These are phyloP conservation scores for Drosophila sproati DNA, from an alignment of 1,140 invertebrate genomes.

Conservation along the genomic window DNA sequence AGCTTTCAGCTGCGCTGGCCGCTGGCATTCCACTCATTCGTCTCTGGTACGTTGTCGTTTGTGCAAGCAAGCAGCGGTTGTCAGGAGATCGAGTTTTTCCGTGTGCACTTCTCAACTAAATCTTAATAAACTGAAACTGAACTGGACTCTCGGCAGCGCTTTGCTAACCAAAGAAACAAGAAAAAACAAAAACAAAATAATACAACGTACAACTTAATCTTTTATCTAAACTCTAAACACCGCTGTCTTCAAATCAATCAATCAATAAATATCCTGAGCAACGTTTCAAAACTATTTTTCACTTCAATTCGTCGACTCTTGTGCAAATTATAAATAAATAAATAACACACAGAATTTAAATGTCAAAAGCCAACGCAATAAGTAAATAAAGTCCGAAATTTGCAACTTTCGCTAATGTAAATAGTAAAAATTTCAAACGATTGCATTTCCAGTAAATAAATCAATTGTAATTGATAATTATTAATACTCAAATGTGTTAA, in stretches of 20 bases:
- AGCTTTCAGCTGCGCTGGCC: conserved; percentile 61
- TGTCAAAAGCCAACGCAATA: conserved; percentile 41
- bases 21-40: conserved; percentile 75
- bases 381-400: conserved; percentile 51
- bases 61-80: conserved; percentile 69
- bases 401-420: conserved; percentile 54
- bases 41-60: conserved; percentile 72
- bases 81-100: conserved; percentile 62
- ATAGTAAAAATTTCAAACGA: conserved; percentile 37
- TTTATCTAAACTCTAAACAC: conserved; percentile 3
- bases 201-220: too few relatives aligned
- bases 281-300: conserved; percentile 29
- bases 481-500: conserved; percentile 28
- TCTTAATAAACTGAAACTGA: conserved; percentile 39
- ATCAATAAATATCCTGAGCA: conserved; percentile 6
- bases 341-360: conserved; percentile 36
- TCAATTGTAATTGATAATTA: conserved; percentile 6
- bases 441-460: conserved; percentile 44
- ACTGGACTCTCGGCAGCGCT: conserved; percentile 25
- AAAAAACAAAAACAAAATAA: background rate
- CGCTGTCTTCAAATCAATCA: conserved; percentile 11
- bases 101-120: conserved; percentile 69
- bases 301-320: conserved; percentile 33
- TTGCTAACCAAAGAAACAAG: conserved; percentile 33
- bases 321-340: conserved; percentile 29